Percentiles rank a stretch among this genome's conserved stretches.
These are phyloP conservation scores for Spea hammondii DNA, from an alignment of 2,797 vertebrate genomes.

Conservation along the genomic window DNA sequence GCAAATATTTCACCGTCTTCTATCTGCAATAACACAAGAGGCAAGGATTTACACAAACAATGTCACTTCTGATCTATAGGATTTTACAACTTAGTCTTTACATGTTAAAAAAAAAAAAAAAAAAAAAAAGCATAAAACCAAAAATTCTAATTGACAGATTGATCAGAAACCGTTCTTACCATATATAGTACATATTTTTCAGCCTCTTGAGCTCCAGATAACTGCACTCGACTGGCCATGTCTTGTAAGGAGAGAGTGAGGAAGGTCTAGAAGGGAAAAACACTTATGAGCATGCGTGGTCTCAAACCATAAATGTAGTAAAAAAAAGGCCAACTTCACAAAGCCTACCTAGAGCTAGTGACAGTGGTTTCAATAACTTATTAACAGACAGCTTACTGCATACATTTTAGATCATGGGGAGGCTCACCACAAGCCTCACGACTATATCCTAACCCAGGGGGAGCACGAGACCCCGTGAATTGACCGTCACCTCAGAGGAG, in stretches of 20 bases:
- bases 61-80: too few relatives aligned
- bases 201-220: constrained; percentile 92
- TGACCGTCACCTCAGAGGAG: too few relatives aligned
- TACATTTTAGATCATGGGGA: too few relatives aligned
- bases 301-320: not conserved
- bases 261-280: constrained; percentile 81
- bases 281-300: not conserved
- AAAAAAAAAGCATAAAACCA: not conserved
- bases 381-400: too few relatives aligned
- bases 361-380: too few relatives aligned
- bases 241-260: constrained; percentile 98
- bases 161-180: constrained; percentile 70
- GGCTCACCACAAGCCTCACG: too few relatives aligned
- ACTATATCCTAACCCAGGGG: too few relatives aligned
- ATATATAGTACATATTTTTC: constrained; percentile 99
- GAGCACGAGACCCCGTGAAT: too few relatives aligned
- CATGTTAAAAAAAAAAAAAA: not conserved
- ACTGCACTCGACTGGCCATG: constrained; percentile 97
- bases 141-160: not conserved
- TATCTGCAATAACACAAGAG: constrained; percentile 72
- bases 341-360: too few relatives aligned
- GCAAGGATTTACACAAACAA: not conserved
- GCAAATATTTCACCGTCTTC: constrained; percentile 99
- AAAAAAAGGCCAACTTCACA: not conserved
- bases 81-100: not conserved